Percentiles rank a stretch among this genome's conserved stretches.
These are phyloP conservation scores for Meles meles DNA, from an alignment of 2,113 vertebrate genomes.

Conservation along the genomic window DNA sequence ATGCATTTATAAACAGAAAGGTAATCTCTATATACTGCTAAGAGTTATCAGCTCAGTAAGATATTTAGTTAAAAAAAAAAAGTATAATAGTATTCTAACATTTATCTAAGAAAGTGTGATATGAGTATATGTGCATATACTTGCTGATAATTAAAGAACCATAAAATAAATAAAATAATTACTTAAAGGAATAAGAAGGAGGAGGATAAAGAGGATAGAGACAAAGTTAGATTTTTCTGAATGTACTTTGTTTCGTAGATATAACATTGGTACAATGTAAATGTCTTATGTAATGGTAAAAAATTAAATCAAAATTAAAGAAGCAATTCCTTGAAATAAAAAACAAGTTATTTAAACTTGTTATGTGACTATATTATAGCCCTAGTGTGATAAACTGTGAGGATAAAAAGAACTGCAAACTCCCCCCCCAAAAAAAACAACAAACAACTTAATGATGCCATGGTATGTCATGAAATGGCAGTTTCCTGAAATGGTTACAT, in stretches of 20 bases:
- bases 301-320: not conserved
- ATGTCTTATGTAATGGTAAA: not conserved
- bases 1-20: not conserved
- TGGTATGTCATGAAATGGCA: not conserved
- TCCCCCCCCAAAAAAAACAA: not conserved
- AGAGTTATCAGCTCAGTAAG: not conserved
- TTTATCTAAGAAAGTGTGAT: not conserved
- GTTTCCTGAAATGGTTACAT: not conserved
- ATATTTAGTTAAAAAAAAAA: not conserved
- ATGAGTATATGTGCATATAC: not conserved
- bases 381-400: not conserved
- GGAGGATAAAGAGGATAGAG: not conserved
- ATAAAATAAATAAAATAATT: not conserved
- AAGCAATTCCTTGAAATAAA: not conserved
- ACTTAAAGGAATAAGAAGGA: not conserved
- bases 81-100: not conserved
- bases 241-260: not conserved
- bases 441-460: not conserved
- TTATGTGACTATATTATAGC: not conserved
- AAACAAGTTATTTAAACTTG: not conserved
- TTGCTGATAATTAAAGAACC: conserved; percentile 7
- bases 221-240: not conserved
- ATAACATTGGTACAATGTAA: not conserved
- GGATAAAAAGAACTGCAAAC: not conserved
- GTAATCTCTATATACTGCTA: not conserved